Evolutionary conservation across 2,797 vertebrate genomes (phyloP), one percentile per base, ranked within the genome.

Genomic region (Enteromius argenteus): DNA sequence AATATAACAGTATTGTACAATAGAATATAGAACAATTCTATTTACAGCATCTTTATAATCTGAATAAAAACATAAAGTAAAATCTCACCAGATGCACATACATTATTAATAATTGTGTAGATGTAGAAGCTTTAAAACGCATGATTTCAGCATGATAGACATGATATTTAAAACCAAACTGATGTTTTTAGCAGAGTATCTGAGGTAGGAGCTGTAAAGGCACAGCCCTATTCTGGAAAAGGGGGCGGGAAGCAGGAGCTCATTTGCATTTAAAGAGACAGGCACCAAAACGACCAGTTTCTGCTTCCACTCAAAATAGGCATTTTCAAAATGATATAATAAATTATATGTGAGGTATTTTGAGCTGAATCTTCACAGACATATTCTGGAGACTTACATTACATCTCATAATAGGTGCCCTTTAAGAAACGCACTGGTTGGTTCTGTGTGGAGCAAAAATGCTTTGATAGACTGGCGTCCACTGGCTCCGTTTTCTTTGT

Each of bases 401-500:
- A n/a, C 1, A 23, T 23, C 9, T 58, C 9, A 9, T 56, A 56
- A 58, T 58, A 58, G 9, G 53, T 23, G 53, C n/a, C 53, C 53
- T 23, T 58, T 58, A 58, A 58, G n/a, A 58, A 58, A 23, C 0
- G 3, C 53, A 66, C 42, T 49, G 1, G 64, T 37, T 53, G 32
- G 7, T 67, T 79, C 21, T 6, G 11, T 51, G 30, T 35, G 11
- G 0, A 64, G 39, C 39, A 46, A 69, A 19, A 30, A 15, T 13
- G 53, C 9, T 46, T 80, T 69, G 53, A 72, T 46, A 15, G 53
- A 81, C 72, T 62, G 14, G 10, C 23, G 42, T 23, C 72, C 72
- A 44, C 35, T 21, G 35, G 14, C 30, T 82, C 37, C 17, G 49
- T 81, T 81, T 81, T 39, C 62, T 68, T 72, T 75, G 60, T 49